These are phyloP conservation scores for Sepioteuthis lessoniana DNA, from an alignment of 2,888 invertebrate genomes.

Conservation along the genomic window DNA sequence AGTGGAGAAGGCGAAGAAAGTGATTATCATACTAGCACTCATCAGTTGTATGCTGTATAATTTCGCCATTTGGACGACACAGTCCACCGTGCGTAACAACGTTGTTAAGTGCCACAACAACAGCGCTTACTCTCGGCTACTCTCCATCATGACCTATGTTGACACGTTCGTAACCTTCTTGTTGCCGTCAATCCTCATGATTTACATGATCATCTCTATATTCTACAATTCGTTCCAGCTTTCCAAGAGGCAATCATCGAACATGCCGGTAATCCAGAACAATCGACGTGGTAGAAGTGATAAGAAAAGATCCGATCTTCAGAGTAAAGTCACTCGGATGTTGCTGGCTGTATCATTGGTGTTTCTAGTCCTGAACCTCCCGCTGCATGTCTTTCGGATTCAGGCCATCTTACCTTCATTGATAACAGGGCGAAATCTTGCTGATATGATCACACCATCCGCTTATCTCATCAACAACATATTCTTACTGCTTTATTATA, in stretches of 20 bases:
- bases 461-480: constrained; percentile 50
- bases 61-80: constrained; percentile 51
- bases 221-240: constrained; percentile 49
- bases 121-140: constrained; percentile 40
- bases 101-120: constrained; percentile 42
- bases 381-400: constrained; percentile 50
- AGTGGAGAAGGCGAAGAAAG: constrained; percentile 47
- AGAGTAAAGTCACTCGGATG: constrained; percentile 51
- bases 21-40: constrained; percentile 39
- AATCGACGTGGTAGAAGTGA: neutral
- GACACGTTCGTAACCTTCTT: constrained; percentile 52
- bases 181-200: constrained; percentile 50
- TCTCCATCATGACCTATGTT: constrained; percentile 50
- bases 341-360: constrained; percentile 51
- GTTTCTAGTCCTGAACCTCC: constrained; percentile 51
- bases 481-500: constrained; percentile 52
- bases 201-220: constrained; percentile 50
- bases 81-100: neutral
- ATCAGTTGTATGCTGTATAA: constrained; percentile 50
- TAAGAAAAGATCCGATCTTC: constrained; percentile 43
- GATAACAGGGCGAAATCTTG: constrained; percentile 40
- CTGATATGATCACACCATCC: neutral
- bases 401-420: constrained; percentile 3
- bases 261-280: constrained; percentile 23
- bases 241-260: constrained; percentile 49